phyloP scores from a whole-genome alignment of 1,140 invertebrate species.

The Octopus bimaculoides region DNA sequence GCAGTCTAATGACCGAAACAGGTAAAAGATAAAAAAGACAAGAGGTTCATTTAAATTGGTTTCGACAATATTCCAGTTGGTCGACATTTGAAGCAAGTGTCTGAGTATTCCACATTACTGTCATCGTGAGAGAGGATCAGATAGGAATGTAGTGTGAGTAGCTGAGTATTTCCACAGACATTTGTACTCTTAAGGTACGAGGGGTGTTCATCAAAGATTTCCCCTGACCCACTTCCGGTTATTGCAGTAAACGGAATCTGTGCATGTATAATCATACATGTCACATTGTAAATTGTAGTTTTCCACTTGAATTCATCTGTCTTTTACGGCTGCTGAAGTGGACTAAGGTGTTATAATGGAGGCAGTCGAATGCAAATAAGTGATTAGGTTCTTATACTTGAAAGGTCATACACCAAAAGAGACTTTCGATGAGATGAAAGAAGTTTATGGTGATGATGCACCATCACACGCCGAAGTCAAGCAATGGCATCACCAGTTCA shows the following conservation, averaged over 20 bases:
- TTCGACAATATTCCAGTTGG: no score
- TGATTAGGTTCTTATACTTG: conserved; percentile 4
- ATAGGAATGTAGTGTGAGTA: no score
- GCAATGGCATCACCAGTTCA: background rate
- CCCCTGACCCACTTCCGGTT: conserved; percentile 1
- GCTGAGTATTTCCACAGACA: background rate
- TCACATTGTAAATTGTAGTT: background rate
- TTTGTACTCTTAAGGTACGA: background rate
- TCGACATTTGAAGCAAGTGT: no score
- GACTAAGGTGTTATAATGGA: conserved; percentile 2
- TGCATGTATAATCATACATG: background rate
- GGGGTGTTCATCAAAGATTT: background rate
- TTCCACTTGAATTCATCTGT: background rate
- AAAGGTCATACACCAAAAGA: background rate
- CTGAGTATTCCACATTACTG: no score
- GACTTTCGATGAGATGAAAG: background rate
- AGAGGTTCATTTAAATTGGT: no score
- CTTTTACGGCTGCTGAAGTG: conserved; percentile 4
- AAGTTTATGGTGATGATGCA: background rate
- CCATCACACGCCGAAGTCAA: background rate
- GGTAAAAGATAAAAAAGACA: no score
- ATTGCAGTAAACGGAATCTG: background rate
- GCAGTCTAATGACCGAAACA: no score
- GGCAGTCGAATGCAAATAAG: background rate
- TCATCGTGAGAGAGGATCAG: no score